phyloP scores from a whole-genome alignment of 2,797 vertebrate species.

The Prionace glauca region DNA sequence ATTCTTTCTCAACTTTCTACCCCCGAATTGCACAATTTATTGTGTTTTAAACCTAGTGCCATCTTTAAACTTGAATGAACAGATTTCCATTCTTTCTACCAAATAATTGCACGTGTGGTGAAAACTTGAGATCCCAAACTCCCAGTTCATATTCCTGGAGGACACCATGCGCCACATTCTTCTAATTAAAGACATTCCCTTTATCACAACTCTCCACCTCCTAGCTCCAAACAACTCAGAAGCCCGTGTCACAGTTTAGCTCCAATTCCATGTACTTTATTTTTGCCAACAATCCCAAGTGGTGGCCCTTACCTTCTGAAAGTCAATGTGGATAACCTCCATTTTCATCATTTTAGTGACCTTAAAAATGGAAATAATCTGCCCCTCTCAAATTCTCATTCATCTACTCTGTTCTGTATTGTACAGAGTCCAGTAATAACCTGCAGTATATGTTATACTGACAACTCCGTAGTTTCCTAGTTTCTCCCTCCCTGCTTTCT shows the following conservation, averaged over 20 bases:
- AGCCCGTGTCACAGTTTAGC: background rate
- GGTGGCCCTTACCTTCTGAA: background rate
- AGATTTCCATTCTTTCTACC: too few species aligned
- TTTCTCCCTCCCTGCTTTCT: background rate
- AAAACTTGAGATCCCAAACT: too few species aligned
- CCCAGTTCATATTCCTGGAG: too few species aligned
- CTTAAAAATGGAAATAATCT: background rate
- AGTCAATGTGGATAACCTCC: background rate
- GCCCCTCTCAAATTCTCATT: background rate
- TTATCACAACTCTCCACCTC: background rate
- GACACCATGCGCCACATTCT: background rate
- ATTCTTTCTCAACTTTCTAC: too few species aligned
- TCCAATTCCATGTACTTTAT: background rate
- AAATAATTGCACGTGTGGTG: too few species aligned
- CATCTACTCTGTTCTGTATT: background rate
- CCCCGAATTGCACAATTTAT: too few species aligned
- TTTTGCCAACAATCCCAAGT: background rate
- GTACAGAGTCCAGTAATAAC: background rate
- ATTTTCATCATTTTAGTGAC: background rate
- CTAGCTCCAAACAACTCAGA: background rate
- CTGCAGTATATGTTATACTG: background rate
- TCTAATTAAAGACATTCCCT: background rate
- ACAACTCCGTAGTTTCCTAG: background rate
- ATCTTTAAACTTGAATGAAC: too few species aligned
- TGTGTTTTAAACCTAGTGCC: too few species aligned